phyloP scores from a whole-genome alignment of 2,888 invertebrate species.

The Stenchaetothrips biformis region DNA sequence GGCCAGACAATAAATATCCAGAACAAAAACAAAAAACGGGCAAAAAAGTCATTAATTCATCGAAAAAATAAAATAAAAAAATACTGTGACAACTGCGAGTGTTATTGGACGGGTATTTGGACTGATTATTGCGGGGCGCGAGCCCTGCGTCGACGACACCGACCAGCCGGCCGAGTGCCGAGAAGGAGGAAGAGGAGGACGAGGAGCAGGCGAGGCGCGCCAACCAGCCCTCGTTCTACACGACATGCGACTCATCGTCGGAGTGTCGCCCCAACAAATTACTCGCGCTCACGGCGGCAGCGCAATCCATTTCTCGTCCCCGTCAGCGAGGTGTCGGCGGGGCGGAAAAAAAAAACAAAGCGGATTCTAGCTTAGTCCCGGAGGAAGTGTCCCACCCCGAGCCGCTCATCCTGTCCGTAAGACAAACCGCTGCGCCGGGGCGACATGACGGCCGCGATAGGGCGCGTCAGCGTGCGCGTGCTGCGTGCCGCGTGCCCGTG shows the following conservation, averaged over 20 bases:
- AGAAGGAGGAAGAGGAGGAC: neutral
- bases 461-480: neutral
- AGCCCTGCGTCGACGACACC: too few relatives aligned
- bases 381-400: neutral
- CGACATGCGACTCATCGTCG: neutral
- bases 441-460: neutral
- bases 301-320: neutral
- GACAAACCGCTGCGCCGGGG: neutral
- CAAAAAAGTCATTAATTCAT: too few relatives aligned
- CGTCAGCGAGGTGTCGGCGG: neutral
- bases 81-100: too few relatives aligned
- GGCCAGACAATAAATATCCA: too few relatives aligned
- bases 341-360: too few relatives aligned
- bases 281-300: neutral
- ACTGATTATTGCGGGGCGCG: too few relatives aligned
- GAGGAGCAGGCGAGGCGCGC: neutral
- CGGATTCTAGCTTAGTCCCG: too few relatives aligned
- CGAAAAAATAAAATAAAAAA: neutral
- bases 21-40: too few relatives aligned
- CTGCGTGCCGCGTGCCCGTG: slow-evolving; percentile 1
- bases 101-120: too few relatives aligned
- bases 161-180: too few relatives aligned
- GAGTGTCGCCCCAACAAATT: neutral
- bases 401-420: neutral
- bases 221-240: neutral